Evolutionary conservation across 2,113 vertebrate species (phyloP), one percentile per base, ranked within the genome.

Genomic region (Zosterops pallidus): DNA sequence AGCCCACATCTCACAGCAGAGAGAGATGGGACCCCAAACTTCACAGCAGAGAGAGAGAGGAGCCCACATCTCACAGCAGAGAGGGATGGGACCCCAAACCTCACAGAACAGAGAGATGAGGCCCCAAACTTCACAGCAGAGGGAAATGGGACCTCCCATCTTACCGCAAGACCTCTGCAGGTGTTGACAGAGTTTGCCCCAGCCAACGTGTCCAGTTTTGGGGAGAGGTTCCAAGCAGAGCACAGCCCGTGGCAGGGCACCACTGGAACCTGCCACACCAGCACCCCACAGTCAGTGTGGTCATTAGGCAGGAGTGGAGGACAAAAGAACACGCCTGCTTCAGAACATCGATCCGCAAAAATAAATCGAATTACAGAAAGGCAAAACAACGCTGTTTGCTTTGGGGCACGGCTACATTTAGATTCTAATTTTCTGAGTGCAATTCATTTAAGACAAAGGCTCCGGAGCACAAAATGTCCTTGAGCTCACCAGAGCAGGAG

Each of bases 341-440:
- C 67, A 5, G 42, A 83, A 83, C 85, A 93, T 94, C 50, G 95
- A 96, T 92, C 94, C 22, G 70, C 79, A 74, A 76, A 80, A 94
- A 80, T 50, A 92, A 96, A 97, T 90, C 59, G 12, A 86, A 88
- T 97, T 97, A 92, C 60, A 44, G 86, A 64, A 78, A 81, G 86
- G 83, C 92, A 93, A 89, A 96, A 83, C 62, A 68, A 86, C 26
- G 76, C 86, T 81, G 80, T 56, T 94, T 81, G 95, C 96, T 95
- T 92, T 91, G 83, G 92, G 96, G 89, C 71, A 71, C 21, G 20
- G 92, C 86, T n/a, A 33, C 94, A 71, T 94, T 93, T 78, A 78
- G 88, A 89, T 88, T 78, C 92, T 93, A 80, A 95, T 95, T 97
- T 96, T 89, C 86, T 18, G 8, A 20, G 83, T 23, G 76, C 92